A percentile compares a stretch with the other conserved stretches of the same genome.
Conservation (phyloP, 2,888 invertebrate genomes). For the Ornithoptera priamus region DNA sequence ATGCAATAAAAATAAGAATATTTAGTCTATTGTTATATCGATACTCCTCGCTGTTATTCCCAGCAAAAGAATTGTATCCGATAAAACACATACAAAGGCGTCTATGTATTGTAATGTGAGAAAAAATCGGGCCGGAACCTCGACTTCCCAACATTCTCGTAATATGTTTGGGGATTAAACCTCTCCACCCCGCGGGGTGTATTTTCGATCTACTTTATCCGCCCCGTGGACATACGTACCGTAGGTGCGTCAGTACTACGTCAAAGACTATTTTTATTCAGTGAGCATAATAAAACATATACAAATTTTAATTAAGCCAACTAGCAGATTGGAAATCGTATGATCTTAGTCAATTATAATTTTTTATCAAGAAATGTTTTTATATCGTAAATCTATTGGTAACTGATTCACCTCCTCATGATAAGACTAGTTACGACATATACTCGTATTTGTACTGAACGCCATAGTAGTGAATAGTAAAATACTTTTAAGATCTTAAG, state of each 20-base stretch:
- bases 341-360: neutral
- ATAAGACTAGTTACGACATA: too few species aligned
- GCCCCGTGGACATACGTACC: conserved; percentile 67
- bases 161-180: conserved; percentile 71
- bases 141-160: conserved; percentile 63
- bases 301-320: conserved; percentile 6
- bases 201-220: conserved; percentile 70
- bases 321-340: neutral
- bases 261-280: conserved; percentile 37
- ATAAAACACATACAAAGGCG: conserved; percentile 22
- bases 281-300: conserved; percentile 6
- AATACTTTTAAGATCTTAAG: too few species aligned
- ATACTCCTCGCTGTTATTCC: neutral
- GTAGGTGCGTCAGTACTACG: conserved; percentile 48
- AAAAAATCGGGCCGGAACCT: conserved; percentile 60
- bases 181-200: conserved; percentile 57
- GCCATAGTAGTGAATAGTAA: too few species aligned
- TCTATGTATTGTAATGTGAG: conserved; percentile 35
- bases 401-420: too few species aligned
- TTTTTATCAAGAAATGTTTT: neutral
- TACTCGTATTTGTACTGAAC: too few species aligned
- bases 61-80: conserved; percentile 8
- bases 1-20: neutral
- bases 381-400: too few species aligned
- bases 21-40: neutral